Evolutionary conservation across 2,888 invertebrate species (phyloP).

Genomic region (Leptogaster cylindrica): DNA sequence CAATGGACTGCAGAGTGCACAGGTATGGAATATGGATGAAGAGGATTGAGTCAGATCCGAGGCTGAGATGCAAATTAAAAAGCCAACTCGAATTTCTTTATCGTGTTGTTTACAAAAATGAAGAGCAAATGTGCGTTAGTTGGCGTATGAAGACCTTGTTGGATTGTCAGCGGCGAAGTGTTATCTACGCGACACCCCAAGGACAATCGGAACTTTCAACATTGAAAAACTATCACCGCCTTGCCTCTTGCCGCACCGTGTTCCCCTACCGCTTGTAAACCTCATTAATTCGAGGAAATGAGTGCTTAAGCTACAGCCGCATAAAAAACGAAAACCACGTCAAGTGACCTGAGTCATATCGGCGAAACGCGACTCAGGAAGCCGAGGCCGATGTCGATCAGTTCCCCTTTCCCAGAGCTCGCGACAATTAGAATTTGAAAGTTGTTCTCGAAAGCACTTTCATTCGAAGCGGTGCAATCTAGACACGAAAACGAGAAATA

Average conservation of each 20-base stretch:
- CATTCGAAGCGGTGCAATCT: no score
- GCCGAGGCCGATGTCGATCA: no score
- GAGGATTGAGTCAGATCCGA: neutral
- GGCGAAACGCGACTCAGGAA: no score
- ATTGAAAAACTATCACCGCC: slow-evolving; percentile 21
- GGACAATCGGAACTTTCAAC: slow-evolving; percentile 4
- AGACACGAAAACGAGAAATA: no score
- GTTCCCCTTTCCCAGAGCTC: no score
- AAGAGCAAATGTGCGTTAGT: neutral
- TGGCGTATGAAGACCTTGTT: neutral
- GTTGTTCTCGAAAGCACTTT: no score
- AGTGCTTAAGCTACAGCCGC: neutral
- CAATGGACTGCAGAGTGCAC: no score
- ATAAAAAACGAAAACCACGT: neutral
- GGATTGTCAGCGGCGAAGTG: neutral
- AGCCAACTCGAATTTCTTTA: neutral
- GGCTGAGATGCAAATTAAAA: neutral
- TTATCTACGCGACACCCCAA: slow-evolving; percentile 25
- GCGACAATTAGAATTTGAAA: no score
- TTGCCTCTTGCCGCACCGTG: neutral
- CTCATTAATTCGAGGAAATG: slow-evolving; percentile 33
- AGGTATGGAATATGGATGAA: no score
- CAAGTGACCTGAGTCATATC: neutral
- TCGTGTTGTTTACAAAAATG: no score
- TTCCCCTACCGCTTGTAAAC: no score